Percentiles rank a stretch among this genome's conserved stretches.
phyloP scores from a whole-genome alignment of 2,888 invertebrate genomes.

The Aproaerema taeniolella region DNA sequence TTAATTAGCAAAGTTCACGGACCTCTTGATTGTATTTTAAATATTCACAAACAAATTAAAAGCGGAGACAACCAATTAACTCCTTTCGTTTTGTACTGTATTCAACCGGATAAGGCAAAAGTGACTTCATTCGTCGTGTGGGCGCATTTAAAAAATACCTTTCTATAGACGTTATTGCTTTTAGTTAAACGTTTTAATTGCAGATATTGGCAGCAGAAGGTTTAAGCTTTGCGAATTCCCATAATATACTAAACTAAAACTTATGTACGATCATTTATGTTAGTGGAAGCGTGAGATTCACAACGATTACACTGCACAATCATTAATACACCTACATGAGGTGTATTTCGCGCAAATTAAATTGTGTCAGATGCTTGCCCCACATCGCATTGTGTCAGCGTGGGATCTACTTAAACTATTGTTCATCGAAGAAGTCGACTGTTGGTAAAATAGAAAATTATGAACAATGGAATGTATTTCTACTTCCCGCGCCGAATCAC shows the following conservation, averaged over 20 bases:
- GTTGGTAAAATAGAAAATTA: conserved; percentile 67
- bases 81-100: neutral
- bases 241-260: conserved; percentile 11
- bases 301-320: conserved; percentile 40
- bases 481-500: conserved; percentile 42
- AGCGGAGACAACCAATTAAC: conserved; percentile 5
- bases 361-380: conserved; percentile 73
- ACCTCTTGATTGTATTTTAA: conserved; percentile 5
- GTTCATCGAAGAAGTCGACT: conserved; percentile 48
- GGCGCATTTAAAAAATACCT: conserved; percentile 1
- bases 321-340: conserved; percentile 34
- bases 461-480: conserved; percentile 56
- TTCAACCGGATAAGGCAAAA: conserved; percentile 1
- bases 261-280: conserved; percentile 16
- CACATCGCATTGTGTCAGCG: conserved; percentile 68
- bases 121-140: neutral
- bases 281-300: conserved; percentile 56
- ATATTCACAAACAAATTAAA: conserved; percentile 6
- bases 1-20: conserved; percentile 16
- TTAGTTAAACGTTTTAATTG: neutral
- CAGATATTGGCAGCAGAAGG: conserved; percentile 7
- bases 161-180: no score
- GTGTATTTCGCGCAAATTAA: conserved; percentile 61
- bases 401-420: conserved; percentile 63
- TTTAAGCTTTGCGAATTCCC: conserved; percentile 9